Evolutionary conservation across 2,888 invertebrate genomes (phyloP).

Genomic region (Conchocele bisecta): DNA sequence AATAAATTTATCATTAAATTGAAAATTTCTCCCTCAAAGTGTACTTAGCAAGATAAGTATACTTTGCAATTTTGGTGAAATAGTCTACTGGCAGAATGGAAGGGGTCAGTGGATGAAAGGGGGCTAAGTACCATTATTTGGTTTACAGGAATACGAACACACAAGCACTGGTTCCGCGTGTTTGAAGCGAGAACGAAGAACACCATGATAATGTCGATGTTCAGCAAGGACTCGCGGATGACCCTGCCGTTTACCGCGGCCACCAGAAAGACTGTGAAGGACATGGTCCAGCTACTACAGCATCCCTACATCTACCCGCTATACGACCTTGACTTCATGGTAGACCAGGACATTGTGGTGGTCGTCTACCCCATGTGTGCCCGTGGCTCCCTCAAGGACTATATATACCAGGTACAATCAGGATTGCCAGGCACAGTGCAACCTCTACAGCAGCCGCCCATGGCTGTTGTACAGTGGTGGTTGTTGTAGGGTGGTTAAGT

Average conservation of each 20-base stretch:
- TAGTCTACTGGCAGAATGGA: too few relatives aligned
- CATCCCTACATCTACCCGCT: conserved; percentile 97
- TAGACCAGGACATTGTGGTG: conserved; percentile 85
- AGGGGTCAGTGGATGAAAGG: too few relatives aligned
- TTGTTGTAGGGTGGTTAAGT: too few relatives aligned
- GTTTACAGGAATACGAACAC: conserved; percentile 88
- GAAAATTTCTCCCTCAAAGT: too few relatives aligned
- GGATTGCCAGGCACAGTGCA: neutral
- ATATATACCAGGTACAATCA: conserved; percentile 91
- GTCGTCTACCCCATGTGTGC: conserved; percentile 92
- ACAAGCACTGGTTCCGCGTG: conserved; percentile 96
- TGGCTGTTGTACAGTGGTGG: too few relatives aligned
- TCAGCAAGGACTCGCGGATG: conserved; percentile 84
- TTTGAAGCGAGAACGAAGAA: conserved; percentile 91
- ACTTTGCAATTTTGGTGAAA: too few relatives aligned
- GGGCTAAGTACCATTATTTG: too few relatives aligned
- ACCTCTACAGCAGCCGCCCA: too few relatives aligned
- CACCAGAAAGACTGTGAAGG: conserved; percentile 88
- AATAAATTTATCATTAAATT: too few relatives aligned
- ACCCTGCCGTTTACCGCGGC: conserved; percentile 88
- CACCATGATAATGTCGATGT: conserved; percentile 90
- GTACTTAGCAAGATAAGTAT: too few relatives aligned
- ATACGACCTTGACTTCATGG: conserved; percentile 90
- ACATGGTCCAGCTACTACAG: conserved; percentile 89
- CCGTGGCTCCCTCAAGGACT: conserved; percentile 93